Base-by-base conservation (phyloP, 2,113 vertebrate genomes). In the Corvus moneduloides region DNA sequence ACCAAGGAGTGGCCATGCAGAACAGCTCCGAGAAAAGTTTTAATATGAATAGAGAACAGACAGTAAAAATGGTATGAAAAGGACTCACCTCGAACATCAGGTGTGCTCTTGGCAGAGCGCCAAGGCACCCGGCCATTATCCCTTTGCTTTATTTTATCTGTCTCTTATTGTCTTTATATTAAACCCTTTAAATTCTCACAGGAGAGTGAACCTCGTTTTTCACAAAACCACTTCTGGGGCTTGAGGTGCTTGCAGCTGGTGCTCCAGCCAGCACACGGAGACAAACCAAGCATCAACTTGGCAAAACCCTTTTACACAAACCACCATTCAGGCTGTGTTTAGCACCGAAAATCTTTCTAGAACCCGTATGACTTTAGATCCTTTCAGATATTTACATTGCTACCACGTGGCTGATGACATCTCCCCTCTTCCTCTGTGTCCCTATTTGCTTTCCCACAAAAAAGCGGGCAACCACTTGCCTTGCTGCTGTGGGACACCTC, bases 331-430 rank as follows among this genome's bases (percentile, higher is more conserved):
- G 46, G 37, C 28, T 58, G 22, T 19, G 24, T 58, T 84, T 59
- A 41, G 43, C 35, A 30, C 32, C 51, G 35, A 54, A 77, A 52
- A 55, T 41, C 63, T 43, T 71, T 30, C 78, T 37, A 68, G 39
- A 62, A 64, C 27, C 12, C 6, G 5, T 5, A 21, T 17, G 62
- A 89, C 35, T 30, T 73, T n/a, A 35, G 27, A 56, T 54, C 54
- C 55, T 33, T 3, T 5, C 16, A 68, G 46, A n/a, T 33, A 13
- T 44, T 77, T 69, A 44, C 46, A 75, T 4, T 11, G 11, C 24
- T 66, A 7, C 43, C 24, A 20, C 0, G 1, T n/a, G 16, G 24
- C 24, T 66, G 30, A n/a, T 8, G 16, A 16, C 9, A 4, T 21
- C 32, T 20, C 32, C 22, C 26, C 22, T 44, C 37, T 32, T 16